These are phyloP conservation scores for Gorsachius goisagi DNA, from an alignment of 2,113 vertebrate genomes.

Conservation along the genomic window DNA sequence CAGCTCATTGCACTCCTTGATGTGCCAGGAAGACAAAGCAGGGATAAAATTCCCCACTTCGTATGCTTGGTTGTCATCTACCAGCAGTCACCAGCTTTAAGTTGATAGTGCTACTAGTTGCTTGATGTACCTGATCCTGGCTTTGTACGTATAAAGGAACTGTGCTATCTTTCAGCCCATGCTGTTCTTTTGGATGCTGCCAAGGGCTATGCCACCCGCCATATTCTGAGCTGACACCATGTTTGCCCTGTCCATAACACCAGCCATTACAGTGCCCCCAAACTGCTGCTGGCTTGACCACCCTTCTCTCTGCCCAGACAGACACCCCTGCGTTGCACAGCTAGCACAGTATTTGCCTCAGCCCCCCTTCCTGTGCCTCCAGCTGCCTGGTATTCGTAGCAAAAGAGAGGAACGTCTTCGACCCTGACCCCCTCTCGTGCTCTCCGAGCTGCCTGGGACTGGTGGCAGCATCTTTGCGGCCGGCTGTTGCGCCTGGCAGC, in stretches of 20 bases:
- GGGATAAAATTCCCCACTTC: not conserved
- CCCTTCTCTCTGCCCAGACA: not conserved
- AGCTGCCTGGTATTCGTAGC: too few species aligned
- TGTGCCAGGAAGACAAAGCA: not conserved
- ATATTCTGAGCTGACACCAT: not conserved
- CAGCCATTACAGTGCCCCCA: too few species aligned
- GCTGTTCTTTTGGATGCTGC: not conserved
- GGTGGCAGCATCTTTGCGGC: fast-evolving
- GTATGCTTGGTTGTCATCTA: not conserved
- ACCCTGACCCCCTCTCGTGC: too few species aligned
- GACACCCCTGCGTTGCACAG: fast-evolving
- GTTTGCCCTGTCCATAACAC: not conserved
- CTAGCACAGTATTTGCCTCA: not conserved
- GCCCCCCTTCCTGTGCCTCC: fast-evolving
- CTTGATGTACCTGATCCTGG: not conserved
- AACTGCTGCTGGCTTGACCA: not conserved
- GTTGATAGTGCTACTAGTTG: not conserved
- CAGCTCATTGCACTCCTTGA: not conserved
- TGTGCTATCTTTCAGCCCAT: too few species aligned
- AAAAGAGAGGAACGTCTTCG: too few species aligned
- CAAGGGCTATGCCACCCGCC: fast-evolving
- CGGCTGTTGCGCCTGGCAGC: fast-evolving
- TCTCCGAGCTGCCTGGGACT: not conserved
- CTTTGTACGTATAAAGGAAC: fast-evolving
- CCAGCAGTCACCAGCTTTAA: not conserved